Evolutionary conservation across 1,140 invertebrate species (phyloP), one percentile per base, ranked within the genome.

Genomic region (Lasaia peninsularis): DNA sequence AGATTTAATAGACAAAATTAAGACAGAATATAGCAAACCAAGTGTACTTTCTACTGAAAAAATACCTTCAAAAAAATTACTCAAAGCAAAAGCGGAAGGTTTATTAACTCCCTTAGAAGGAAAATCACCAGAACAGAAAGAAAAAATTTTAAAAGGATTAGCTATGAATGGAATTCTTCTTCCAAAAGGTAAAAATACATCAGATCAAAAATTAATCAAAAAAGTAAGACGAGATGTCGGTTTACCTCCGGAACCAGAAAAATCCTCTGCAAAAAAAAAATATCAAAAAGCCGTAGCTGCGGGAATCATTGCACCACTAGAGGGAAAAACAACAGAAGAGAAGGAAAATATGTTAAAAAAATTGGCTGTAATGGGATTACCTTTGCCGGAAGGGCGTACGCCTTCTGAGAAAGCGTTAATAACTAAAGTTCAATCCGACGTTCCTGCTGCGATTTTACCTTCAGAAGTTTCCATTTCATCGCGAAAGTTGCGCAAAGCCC

Each of bases 141-240:
- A 77, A 60, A 72, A 67, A 51, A 72, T 71, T 52, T 20, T 78
- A n/a, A 68, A 56, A 62, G 63, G 63, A 0, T 32, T 73, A 18
- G 75, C 66, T 6, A 59, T 66, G 40, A 52, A 62, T 14, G 75
- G 73, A n/a, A 50, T 71, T 16, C 75, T 73, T 2, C 49, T 78
- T 6, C 71, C 73, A 1, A 57, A 67, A 52, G 64, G 56, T 10
- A 70, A 68, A 65, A 63, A 69, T 52, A 10, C 56, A 9, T 78
- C 76, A 7, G 71, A 76, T 55, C 64, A 62, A 48, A 65, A 69
- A 35, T 10, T 74, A 9, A 63, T 75, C 9, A 59, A 74, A 28
- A 72, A 71, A 63, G 53, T 74, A 2, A 48, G 65, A 10, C 34
- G 18, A n/a, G 60, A 70, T 14, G 3, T 69, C 21, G 73, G 71